phyloP scores from a whole-genome alignment of 2,888 invertebrate genomes.

The Temnothorax ravouxi region DNA sequence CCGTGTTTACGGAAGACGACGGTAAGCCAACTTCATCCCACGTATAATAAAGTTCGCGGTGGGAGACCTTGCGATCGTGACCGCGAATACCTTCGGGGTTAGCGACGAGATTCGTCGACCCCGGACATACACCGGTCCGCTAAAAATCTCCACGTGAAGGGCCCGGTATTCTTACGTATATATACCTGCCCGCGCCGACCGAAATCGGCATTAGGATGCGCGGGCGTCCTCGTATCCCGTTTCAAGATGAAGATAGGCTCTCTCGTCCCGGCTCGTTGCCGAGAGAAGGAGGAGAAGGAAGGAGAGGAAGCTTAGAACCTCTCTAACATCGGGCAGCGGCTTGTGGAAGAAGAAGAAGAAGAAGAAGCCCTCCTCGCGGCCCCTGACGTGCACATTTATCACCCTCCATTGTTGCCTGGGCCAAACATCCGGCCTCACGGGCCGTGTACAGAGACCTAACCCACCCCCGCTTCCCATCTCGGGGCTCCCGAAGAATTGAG shows the following conservation, averaged over 20 bases:
- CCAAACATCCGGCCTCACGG: slow-evolving; percentile 83
- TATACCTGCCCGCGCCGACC: slow-evolving; percentile 65
- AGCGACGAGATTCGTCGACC: slow-evolving; percentile 39
- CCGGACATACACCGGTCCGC: slow-evolving; percentile 28
- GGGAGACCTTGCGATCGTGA: slow-evolving; percentile 18
- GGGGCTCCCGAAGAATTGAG: slow-evolving; percentile 77
- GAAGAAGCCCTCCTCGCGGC: slow-evolving; percentile 73
- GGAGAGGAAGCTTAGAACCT: slow-evolving; percentile 70
- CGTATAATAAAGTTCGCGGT: slow-evolving; percentile 13
- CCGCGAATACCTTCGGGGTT: slow-evolving; percentile 16
- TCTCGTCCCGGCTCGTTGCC: slow-evolving; percentile 66
- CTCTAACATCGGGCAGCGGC: slow-evolving; percentile 65
- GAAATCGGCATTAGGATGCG: slow-evolving; percentile 83
- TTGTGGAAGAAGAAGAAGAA: slow-evolving; percentile 69
- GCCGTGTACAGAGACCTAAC: slow-evolving; percentile 65
- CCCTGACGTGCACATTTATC: slow-evolving; percentile 83
- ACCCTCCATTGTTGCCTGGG: slow-evolving; percentile 82
- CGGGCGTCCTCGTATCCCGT: slow-evolving; percentile 84
- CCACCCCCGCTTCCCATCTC: slow-evolving; percentile 21
- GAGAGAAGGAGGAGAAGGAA: slow-evolving; percentile 67
- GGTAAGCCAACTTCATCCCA: not conserved
- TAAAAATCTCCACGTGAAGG: slow-evolving; percentile 45
- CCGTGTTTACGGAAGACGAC: slow-evolving; percentile 6
- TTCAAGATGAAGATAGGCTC: slow-evolving; percentile 85
- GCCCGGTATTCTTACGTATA: slow-evolving; percentile 55